phyloP scores from a whole-genome alignment of 2,797 vertebrate species.

The Falco cherrug region DNA sequence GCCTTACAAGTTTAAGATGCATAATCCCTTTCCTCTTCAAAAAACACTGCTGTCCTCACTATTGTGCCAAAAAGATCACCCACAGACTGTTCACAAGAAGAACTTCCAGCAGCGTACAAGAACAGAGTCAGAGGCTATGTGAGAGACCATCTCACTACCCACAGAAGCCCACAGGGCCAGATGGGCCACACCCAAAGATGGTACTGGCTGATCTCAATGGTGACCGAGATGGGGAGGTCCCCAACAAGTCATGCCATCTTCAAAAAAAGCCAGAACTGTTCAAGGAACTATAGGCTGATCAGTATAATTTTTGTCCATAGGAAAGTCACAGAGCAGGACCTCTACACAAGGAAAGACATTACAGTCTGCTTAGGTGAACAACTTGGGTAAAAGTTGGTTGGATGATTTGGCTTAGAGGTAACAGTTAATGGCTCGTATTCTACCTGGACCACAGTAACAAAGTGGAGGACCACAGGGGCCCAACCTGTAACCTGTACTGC shows the following conservation, averaged over 20 bases:
- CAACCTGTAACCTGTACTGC: not conserved
- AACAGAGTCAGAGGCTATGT: not conserved
- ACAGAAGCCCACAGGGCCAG: not conserved
- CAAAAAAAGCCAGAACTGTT: not conserved
- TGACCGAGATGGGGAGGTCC: not conserved
- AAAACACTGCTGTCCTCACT: not conserved
- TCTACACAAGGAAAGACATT: not conserved
- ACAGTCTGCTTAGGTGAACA: not conserved
- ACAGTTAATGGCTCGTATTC: not conserved
- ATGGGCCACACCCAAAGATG: not conserved
- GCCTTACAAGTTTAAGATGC: not conserved
- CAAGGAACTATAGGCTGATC: not conserved
- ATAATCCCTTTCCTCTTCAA: not conserved
- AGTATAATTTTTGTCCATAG: not conserved
- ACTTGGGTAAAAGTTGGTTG: not conserved
- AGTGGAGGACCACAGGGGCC: not conserved
- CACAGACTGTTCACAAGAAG: fast-evolving
- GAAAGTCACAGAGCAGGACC: not conserved
- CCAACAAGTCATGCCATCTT: not conserved
- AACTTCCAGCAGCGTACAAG: not conserved
- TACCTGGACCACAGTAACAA: not conserved
- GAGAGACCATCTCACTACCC: not conserved
- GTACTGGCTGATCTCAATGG: not conserved
- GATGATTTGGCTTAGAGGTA: not conserved
- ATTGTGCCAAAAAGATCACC: not conserved